Percentiles rank a stretch among this genome's conserved stretches.
These are phyloP conservation scores for Hypothenemus hampei DNA, from an alignment of 1,140 invertebrate species.

Conservation along the genomic window DNA sequence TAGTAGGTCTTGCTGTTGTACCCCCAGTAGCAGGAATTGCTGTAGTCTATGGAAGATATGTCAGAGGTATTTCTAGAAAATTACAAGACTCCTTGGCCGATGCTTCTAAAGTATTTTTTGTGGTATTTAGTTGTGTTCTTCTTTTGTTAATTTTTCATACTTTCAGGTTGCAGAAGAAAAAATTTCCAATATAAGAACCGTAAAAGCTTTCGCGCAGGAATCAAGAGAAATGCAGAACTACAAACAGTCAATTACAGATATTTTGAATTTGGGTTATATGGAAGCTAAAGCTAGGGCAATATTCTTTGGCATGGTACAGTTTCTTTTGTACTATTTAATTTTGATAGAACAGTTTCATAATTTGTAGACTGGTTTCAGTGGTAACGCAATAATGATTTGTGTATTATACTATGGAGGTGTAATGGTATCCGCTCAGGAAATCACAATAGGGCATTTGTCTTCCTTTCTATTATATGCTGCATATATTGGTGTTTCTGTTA, in stretches of 20 bases:
- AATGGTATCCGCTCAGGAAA: slow-evolving; percentile 73
- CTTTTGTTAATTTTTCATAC: no score
- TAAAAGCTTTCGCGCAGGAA: slow-evolving; percentile 89
- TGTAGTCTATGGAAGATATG: slow-evolving; percentile 84
- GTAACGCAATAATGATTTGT: slow-evolving; percentile 86
- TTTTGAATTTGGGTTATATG: slow-evolving; percentile 77
- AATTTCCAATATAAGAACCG: slow-evolving; percentile 89
- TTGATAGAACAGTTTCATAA: background rate
- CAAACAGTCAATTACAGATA: slow-evolving; percentile 61
- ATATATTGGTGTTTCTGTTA: slow-evolving; percentile 86
- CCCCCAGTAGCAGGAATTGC: slow-evolving; percentile 80
- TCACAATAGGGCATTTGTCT: slow-evolving; percentile 86
- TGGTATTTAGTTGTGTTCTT: no score
- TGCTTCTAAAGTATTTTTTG: slow-evolving; percentile 53
- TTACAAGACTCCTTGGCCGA: slow-evolving; percentile 80
- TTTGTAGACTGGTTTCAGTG: slow-evolving; percentile 73
- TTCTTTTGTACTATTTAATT: background rate
- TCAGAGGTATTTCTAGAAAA: slow-evolving; percentile 76
- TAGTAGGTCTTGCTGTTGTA: slow-evolving; percentile 80
- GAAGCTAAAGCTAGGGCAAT: slow-evolving; percentile 81
- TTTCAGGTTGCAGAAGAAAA: slow-evolving; percentile 83
- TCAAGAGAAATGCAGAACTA: slow-evolving; percentile 69
- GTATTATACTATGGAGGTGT: slow-evolving; percentile 91
- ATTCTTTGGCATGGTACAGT: slow-evolving; percentile 87
- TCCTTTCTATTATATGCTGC: slow-evolving; percentile 90